Conservation (phyloP, 1,140 invertebrate species). For the Halictus rubicundus region DNA sequence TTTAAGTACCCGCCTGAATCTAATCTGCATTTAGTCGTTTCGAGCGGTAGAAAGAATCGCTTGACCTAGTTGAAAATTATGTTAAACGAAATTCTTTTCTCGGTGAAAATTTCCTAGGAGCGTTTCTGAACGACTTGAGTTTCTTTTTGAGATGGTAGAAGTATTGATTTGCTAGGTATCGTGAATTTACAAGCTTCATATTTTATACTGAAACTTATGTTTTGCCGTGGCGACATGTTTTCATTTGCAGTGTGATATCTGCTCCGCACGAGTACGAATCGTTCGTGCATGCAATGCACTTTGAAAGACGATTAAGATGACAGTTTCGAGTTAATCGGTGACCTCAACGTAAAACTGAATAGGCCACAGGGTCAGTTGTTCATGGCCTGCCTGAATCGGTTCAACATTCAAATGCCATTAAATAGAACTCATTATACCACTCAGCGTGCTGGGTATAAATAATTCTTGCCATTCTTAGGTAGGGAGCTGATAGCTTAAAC, state of each 20-base stretch:
- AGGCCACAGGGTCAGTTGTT: constrained; percentile 2
- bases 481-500: not conserved
- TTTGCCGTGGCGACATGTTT: too few relatives aligned
- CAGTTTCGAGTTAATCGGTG: not conserved
- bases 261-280: not conserved
- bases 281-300: not conserved
- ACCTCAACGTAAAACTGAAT: not conserved
- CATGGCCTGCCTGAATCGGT: not conserved
- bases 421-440: not conserved
- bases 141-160: too few relatives aligned
- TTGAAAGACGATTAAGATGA: not conserved
- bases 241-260: not conserved
- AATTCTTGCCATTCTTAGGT: not conserved
- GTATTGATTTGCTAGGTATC: too few relatives aligned
- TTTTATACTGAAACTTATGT: too few relatives aligned
- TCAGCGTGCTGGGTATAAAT: not conserved
- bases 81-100: not conserved
- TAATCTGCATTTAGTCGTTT: not conserved
- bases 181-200: too few relatives aligned
- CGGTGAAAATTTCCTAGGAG: not conserved
- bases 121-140: too few relatives aligned
- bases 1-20: not conserved
- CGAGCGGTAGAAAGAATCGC: not conserved
- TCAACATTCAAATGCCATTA: not conserved
- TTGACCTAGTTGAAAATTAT: not conserved